Conservation (phyloP, 2,797 vertebrate genomes). For the Myoxocephalus aenaeus region DNA sequence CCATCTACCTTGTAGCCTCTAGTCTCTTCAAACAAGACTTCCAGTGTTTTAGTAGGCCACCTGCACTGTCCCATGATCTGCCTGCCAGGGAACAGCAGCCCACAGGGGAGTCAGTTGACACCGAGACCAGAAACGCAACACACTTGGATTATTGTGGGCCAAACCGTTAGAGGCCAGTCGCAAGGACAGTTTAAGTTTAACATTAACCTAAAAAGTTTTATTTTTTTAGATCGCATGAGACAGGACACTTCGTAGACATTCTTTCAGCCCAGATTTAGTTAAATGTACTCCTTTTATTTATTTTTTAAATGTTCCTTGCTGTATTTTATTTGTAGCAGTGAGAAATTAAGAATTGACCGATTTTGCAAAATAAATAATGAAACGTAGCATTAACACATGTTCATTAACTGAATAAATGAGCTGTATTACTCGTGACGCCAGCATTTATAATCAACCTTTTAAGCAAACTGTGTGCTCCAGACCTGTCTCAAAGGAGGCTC, state of each 20-base stretch:
- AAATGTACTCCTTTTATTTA: background rate
- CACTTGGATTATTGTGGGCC: constrained; percentile 68
- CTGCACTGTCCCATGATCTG: constrained; percentile 78
- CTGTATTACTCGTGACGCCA: background rate
- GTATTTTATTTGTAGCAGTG: background rate
- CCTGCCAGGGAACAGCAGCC: constrained; percentile 65
- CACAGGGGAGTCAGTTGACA: constrained; percentile 80
- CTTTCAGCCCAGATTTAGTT: background rate
- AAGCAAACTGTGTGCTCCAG: constrained; percentile 1
- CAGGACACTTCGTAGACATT: background rate
- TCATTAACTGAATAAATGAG: constrained; percentile 6
- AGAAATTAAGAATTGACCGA: background rate
- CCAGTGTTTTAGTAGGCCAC: constrained; percentile 71
- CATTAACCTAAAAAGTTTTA: constrained; percentile 30
- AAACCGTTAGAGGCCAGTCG: constrained; percentile 51
- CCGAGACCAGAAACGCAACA: constrained; percentile 69
- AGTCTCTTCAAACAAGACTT: constrained; percentile 68
- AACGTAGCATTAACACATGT: background rate
- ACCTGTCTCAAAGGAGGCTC: background rate
- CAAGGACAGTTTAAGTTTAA: constrained; percentile 43
- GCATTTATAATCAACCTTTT: background rate
- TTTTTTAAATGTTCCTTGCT: background rate
- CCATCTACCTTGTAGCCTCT: constrained; percentile 68
- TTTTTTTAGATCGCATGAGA: constrained; percentile 23
- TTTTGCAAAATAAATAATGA: background rate